Percentiles rank a stretch among this genome's conserved stretches.
These are phyloP conservation scores for Leucopsar rothschildi DNA, from an alignment of 2,113 vertebrate genomes.

Conservation along the genomic window DNA sequence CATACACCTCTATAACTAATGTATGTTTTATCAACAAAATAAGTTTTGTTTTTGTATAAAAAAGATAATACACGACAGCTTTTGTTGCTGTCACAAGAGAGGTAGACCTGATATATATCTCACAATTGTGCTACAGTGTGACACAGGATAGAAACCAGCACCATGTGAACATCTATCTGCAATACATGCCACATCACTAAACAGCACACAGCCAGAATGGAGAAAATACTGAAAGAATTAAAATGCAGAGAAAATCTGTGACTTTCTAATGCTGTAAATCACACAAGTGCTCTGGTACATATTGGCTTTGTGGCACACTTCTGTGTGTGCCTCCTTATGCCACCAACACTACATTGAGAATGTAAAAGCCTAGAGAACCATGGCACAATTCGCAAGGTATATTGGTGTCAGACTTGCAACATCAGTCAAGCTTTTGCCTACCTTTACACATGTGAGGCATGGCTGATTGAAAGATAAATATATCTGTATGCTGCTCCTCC, in stretches of 20 bases:
- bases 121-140: neutral
- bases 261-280: neutral
- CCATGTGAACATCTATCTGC: neutral
- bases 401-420: neutral
- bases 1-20: neutral
- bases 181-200: neutral
- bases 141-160: neutral
- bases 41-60: neutral
- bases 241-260: neutral
- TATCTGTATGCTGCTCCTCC: neutral
- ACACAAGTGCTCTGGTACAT: neutral
- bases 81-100: neutral
- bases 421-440: neutral
- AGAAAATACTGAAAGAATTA: neutral
- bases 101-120: neutral
- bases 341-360: neutral
- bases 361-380: neutral
- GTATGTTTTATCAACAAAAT: neutral
- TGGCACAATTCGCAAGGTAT: fast-evolving
- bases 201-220: neutral
- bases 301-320: neutral
- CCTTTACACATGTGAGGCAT: neutral
- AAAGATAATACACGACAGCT: neutral
- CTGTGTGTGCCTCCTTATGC: neutral
- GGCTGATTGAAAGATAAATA: neutral